phyloP scores from a whole-genome alignment of 2,113 vertebrate species.

The Proteles cristata region DNA sequence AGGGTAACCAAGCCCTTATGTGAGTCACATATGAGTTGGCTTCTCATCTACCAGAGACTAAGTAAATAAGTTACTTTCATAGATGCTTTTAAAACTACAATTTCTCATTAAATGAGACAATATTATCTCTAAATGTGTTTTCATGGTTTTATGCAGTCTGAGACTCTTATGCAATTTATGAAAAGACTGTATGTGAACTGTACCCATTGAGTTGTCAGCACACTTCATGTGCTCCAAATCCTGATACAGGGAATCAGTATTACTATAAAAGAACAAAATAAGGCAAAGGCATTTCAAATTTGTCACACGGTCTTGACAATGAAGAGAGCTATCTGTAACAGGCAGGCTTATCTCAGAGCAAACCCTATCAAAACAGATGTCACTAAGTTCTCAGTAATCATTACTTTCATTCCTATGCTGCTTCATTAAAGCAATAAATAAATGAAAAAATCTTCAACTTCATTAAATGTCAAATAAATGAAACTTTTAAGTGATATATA shows the following conservation, averaged over 20 bases:
- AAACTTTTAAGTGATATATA: not conserved
- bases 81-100: not conserved
- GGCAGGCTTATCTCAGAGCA: constrained; percentile 23
- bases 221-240: not conserved
- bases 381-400: not conserved
- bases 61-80: not conserved
- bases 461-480: not conserved
- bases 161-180: not conserved
- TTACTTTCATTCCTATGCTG: not conserved
- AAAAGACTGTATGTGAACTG: not conserved
- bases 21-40: not conserved
- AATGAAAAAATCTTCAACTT: constrained; percentile 4
- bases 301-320: not conserved
- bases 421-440: constrained; percentile 51
- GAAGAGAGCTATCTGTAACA: constrained; percentile 6
- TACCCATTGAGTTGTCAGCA: not conserved
- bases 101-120: not conserved
- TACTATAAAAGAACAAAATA: not conserved
- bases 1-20: not conserved
- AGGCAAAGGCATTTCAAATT: constrained; percentile 10
- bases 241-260: constrained; percentile 8
- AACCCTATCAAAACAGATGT: not conserved
- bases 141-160: not conserved
- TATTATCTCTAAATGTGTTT: not conserved
- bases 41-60: not conserved